Base-by-base conservation (phyloP, 2,888 invertebrate species). In the Heliothis peltigera region DNA sequence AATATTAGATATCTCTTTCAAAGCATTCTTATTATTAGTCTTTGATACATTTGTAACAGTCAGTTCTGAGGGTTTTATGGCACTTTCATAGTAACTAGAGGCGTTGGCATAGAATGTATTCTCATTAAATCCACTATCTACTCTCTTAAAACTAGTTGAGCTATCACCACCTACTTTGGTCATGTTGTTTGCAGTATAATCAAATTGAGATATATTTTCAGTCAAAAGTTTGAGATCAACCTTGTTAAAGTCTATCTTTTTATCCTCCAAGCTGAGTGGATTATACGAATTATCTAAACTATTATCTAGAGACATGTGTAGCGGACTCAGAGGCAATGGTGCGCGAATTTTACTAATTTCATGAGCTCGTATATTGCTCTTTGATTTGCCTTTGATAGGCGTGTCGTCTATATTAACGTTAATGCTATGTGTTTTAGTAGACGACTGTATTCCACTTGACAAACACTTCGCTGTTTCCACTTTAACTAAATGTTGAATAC, bases 211-310 rank as follows among this genome's bases (percentile, higher is more conserved):
- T 79, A 88, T 82, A 70, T 89, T 92, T 75, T 92, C 92, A 91
- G 92, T 92, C 89, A 94, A 89, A 80, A 92, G 90, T 73, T 93
- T 93, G 91, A 93, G 93, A 93, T 94, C 93, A 83, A 94, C 89
- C 7, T 83, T 91, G 77, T 91, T 92, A 81, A 94, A 94, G 79
- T 94, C 94, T 86, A 93, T 90, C 75, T 94, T 94, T 70, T 92
- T 93, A 72, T 92, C 84, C 75, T 94, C 94, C 77, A 94, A 84
- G 70, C 80, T 85, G 1, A 92, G 88, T 12, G 89, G 88, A 71
- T 91, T 91, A 54, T 92, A 91, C 7, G 83, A 84, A 85, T 79
- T 87, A 61, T 93, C 93, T 85, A 92, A 83, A 63, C 94, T 95
- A 84, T 71, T 88, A 82, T 95, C 94, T 78, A 95, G 67, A 3